Percentiles rank a stretch among this genome's conserved stretches.
Conservation (phyloP, 2,113 vertebrate genomes). For the Erpornis zantholeuca region DNA sequence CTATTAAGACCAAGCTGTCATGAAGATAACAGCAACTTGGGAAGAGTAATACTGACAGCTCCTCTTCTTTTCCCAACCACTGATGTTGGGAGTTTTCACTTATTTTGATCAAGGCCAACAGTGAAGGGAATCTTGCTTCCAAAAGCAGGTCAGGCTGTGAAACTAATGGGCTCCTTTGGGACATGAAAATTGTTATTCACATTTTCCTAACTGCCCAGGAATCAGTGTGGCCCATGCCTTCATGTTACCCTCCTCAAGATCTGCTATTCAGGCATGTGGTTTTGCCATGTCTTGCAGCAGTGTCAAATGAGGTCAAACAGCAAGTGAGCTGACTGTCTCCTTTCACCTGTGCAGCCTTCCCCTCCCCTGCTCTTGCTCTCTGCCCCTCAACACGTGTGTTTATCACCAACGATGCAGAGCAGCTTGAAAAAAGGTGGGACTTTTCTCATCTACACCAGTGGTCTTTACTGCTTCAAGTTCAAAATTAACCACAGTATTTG, state of each 20-base stretch:
- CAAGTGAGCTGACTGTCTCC: not conserved
- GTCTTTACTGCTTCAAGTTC: not conserved
- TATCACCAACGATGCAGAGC: not conserved
- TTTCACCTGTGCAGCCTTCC: not conserved
- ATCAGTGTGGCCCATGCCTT: not conserved
- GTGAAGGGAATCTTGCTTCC: not conserved
- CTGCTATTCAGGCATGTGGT: not conserved
- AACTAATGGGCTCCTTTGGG: constrained; percentile 54
- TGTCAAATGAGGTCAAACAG: not conserved
- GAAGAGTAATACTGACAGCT: constrained; percentile 23
- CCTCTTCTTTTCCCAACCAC: not conserved
- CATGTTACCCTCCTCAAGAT: not conserved
- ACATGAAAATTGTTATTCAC: not conserved
- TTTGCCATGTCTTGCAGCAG: not conserved
- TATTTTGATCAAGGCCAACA: constrained; percentile 39
- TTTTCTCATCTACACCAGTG: not conserved
- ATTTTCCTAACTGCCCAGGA: not conserved
- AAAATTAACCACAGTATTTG: not conserved
- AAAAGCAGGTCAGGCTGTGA: constrained; percentile 42
- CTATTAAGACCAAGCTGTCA: constrained; percentile 6
- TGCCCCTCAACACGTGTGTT: not conserved
- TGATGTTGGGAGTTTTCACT: constrained; percentile 1
- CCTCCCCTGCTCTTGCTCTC: not conserved
- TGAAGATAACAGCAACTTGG: not conserved
- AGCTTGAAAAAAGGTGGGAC: not conserved